Evolutionary conservation across 2,113 vertebrate genomes (phyloP), one percentile per base, ranked within the genome.

Genomic region (Thermophis baileyi): DNA sequence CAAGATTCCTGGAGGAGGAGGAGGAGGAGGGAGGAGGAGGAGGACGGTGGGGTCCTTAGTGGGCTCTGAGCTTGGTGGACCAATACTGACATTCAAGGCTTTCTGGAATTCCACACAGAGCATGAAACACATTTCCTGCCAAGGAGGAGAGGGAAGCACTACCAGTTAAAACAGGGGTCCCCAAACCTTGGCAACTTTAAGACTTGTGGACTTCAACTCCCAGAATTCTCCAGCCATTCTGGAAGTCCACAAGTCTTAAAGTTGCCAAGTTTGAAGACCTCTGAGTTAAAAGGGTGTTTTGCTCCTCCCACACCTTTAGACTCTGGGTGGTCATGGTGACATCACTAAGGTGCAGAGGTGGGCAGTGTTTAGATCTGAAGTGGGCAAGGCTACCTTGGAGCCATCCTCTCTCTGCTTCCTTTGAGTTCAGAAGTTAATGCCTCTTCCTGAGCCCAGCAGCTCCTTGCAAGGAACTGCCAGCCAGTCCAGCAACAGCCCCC

Each of bases 1-100:
- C 96, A 98, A 96, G 94, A 99, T 98, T 95, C 98, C 99, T 98
- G 93, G 63, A 90, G 0, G 27, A 69, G 88, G 25, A 60, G 88
- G 4, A 85, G 87, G 93, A 0, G 93, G 60, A 89, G 0, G 0
- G 25, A 74, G 88, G 3, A 86, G 88, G 93, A 0, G 18, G 55
- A 16, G 88, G 16, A n/a, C n/a, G n/a, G n/a, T n/a, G n/a, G n/a
- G n/a, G n/a, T n/a, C n/a, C n/a, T n/a, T n/a, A n/a, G n/a, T n/a
- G n/a, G n/a, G n/a, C n/a, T n/a, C n/a, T n/a, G n/a, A n/a, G n/a
- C n/a, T n/a, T n/a, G n/a, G n/a, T n/a, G n/a, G n/a, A n/a, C 24
- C 88, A 24, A 57, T n/a, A 3, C n/a, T 24, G n/a, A 6, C 53
- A 5, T 44, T 12, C 53, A 18, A 5, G 14, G 86, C 47, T 18